A percentile compares a stretch with the other conserved stretches of the same genome.
Evolutionary conservation across 2,113 vertebrate species (phyloP).

Genomic region (Anser brachyrhynchus): DNA sequence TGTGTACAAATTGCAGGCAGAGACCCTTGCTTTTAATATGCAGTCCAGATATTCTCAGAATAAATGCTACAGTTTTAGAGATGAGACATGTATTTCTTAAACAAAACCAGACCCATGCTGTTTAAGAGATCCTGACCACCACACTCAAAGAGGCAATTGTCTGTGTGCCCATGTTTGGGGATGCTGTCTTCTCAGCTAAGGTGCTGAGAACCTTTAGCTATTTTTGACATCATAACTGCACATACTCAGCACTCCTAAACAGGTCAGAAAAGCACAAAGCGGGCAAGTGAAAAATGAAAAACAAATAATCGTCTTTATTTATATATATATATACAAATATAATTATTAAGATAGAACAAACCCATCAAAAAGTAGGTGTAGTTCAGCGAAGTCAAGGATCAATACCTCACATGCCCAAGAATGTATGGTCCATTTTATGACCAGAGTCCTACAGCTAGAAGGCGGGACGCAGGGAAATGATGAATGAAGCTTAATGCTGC

Average conservation of each 20-base stretch:
- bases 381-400: neutral
- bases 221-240: neutral
- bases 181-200: neutral
- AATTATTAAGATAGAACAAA: neutral
- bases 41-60: neutral
- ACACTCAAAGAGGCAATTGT: neutral
- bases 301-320: neutral
- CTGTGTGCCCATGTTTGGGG: neutral
- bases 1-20: neutral
- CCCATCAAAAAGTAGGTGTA: neutral
- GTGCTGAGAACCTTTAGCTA: neutral
- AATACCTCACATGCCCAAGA: neutral
- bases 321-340: neutral
- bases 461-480: neutral
- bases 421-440: neutral
- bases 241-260: neutral
- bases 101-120: neutral
- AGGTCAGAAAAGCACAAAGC: neutral
- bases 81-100: neutral
- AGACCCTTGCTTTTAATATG: neutral
- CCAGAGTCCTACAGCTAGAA: neutral
- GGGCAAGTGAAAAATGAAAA: neutral
- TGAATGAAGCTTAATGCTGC: neutral
- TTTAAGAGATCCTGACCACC: neutral
- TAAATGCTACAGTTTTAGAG: neutral